Conservation (phyloP, 2,113 vertebrate genomes). For the Pseudorectes ferrugineus region DNA sequence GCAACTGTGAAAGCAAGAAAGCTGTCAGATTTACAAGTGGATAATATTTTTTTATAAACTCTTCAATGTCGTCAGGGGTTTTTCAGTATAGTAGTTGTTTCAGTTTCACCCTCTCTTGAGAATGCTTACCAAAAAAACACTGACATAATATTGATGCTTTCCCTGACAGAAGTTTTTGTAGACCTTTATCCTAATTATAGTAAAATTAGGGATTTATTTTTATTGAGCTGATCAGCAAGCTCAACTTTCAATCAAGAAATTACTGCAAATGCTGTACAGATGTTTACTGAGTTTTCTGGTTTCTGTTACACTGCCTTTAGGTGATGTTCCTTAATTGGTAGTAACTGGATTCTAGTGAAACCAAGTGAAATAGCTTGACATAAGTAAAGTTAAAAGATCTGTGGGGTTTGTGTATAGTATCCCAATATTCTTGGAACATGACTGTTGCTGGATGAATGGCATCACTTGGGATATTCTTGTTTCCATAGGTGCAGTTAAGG, state of each 20-base stretch:
- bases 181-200: background rate
- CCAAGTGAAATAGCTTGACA: background rate
- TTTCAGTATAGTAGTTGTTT: slow-evolving; percentile 17
- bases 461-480: background rate
- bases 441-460: background rate
- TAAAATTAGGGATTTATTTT: background rate
- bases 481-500: background rate
- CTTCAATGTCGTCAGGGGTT: background rate
- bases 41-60: background rate
- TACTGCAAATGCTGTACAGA: background rate
- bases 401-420: background rate
- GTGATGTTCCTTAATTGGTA: background rate
- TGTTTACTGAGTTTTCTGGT: background rate
- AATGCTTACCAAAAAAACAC: background rate
- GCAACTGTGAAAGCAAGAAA: background rate
- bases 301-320: background rate
- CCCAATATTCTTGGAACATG: background rate
- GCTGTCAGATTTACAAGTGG: background rate
- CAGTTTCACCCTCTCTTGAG: background rate
- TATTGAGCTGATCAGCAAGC: background rate
- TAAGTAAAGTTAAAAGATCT: background rate
- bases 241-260: background rate
- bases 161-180: background rate
- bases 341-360: background rate
- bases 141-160: background rate